Percentiles rank a stretch among this genome's conserved stretches.
These are phyloP conservation scores for Philypnodon macrostomus DNA, from an alignment of 2,797 vertebrate genomes.

Conservation along the genomic window DNA sequence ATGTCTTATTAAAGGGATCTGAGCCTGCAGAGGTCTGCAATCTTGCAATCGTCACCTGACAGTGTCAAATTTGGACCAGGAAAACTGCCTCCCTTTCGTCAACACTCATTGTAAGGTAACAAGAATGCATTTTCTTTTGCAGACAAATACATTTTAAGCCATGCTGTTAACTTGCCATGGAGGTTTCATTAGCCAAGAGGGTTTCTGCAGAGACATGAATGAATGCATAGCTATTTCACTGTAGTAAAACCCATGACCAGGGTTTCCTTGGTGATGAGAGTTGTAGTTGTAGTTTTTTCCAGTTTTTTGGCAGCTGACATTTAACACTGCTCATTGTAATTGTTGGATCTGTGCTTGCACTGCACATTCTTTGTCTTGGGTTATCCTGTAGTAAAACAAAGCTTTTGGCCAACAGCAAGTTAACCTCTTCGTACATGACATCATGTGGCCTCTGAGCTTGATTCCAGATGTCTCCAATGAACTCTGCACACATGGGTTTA, in stretches of 20 bases:
- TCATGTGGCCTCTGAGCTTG: conserved; percentile 45
- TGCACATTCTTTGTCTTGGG: conserved; percentile 20
- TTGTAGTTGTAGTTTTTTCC: neutral
- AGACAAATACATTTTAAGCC: neutral
- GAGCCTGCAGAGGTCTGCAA: conserved; percentile 46
- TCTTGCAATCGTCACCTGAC: conserved; percentile 54
- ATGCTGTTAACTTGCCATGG: conserved; percentile 8
- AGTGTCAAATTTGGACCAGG: conserved; percentile 46
- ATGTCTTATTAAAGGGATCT: conserved; percentile 64
- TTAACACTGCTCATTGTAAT: conserved; percentile 1
- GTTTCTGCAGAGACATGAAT: conserved; percentile 17
- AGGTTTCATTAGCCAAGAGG: conserved; percentile 7
- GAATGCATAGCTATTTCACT: conserved; percentile 18
- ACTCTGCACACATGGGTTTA: conserved; percentile 55
- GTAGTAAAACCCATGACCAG: conserved; percentile 22
- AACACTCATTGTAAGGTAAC: conserved; percentile 54
- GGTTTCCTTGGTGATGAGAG: conserved; percentile 39
- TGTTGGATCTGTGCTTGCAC: conserved; percentile 8
- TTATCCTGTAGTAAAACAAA: conserved; percentile 25
- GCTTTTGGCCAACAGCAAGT: conserved; percentile 39
- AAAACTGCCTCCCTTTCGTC: conserved; percentile 34
- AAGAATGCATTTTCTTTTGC: neutral
- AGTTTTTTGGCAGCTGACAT: conserved; percentile 9
- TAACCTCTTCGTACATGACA: conserved; percentile 56
- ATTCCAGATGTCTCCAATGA: conserved; percentile 64